phyloP scores from a whole-genome alignment of 2,888 invertebrate genomes.

The Callyntrura sp. region DNA sequence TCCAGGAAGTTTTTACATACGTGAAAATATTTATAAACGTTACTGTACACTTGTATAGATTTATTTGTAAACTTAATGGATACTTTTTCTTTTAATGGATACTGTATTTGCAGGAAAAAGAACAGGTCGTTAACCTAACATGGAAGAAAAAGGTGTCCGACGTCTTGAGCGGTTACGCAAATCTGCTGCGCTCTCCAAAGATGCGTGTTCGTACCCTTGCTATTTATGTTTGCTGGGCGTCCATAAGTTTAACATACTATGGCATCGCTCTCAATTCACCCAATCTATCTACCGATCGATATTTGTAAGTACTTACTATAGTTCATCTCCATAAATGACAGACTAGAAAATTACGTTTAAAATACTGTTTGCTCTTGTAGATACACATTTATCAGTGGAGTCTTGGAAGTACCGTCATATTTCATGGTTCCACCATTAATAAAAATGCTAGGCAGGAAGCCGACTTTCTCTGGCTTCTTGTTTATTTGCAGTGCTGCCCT shows the following conservation, averaged over 20 bases:
- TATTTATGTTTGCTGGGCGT: slow-evolving; percentile 62
- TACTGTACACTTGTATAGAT: too few relatives aligned
- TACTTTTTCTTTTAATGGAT: too few relatives aligned
- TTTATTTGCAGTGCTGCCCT: slow-evolving; percentile 80
- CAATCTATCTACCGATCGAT: slow-evolving; percentile 58
- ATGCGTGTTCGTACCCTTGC: slow-evolving; percentile 56
- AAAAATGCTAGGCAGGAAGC: slow-evolving; percentile 79
- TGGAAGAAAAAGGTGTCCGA: slow-evolving; percentile 73
- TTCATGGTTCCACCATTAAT: slow-evolving; percentile 83
- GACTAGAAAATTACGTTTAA: too few relatives aligned
- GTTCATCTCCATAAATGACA: too few relatives aligned
- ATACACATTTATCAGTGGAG: slow-evolving; percentile 83
- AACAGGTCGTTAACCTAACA: slow-evolving; percentile 70
- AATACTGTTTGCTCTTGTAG: slow-evolving; percentile 51
- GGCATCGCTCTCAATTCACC: slow-evolving; percentile 67
- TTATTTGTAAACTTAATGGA: too few relatives aligned
- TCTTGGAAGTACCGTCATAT: slow-evolving; percentile 83
- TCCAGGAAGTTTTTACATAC: too few relatives aligned
- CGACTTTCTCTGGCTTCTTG: slow-evolving; percentile 81
- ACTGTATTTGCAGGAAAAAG: slow-evolving; percentile 81
- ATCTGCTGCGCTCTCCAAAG: slow-evolving; percentile 58
- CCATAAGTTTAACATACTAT: slow-evolving; percentile 70
- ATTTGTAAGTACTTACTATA: slow-evolving; percentile 50
- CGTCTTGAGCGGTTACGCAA: slow-evolving; percentile 58
- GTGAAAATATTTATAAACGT: too few relatives aligned